These are phyloP conservation scores for Oncorhynchus mykiss DNA, from an alignment of 2,113 vertebrate genomes.

Conservation along the genomic window DNA sequence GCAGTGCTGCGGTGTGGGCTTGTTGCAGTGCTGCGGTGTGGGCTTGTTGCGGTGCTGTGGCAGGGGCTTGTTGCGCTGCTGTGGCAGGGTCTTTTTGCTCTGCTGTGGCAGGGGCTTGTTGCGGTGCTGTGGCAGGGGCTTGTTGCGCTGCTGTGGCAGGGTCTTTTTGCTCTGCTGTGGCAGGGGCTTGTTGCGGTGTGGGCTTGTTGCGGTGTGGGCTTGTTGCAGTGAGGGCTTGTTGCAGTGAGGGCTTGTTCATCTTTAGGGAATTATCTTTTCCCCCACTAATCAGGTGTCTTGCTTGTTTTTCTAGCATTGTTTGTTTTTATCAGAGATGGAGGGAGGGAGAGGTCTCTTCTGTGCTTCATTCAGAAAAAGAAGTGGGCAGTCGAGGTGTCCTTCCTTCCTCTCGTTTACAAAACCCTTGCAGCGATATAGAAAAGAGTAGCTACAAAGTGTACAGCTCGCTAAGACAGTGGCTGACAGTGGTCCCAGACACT, in stretches of 20 bases:
- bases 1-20: background rate
- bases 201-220: too few species aligned
- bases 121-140: too few species aligned
- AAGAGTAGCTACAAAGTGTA: background rate
- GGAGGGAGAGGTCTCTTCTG: conserved; percentile 41
- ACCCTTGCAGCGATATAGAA: conserved; percentile 1
- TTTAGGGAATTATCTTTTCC: conserved; percentile 51
- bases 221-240: too few species aligned
- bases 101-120: too few species aligned
- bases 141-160: accelerated
- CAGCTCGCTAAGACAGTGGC: conserved; percentile 20
- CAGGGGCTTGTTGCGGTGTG: accelerated
- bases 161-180: background rate
- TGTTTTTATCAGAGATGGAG: conserved; percentile 5
- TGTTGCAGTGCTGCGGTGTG: too few species aligned
- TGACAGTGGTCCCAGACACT: conserved; percentile 30
- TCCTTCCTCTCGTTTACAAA: conserved; percentile 43
- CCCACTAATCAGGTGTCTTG: conserved; percentile 53
- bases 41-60: too few species aligned
- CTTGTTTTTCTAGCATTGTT: conserved; percentile 17
- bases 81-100: accelerated
- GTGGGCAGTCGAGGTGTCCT: conserved; percentile 48
- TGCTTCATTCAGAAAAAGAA: conserved; percentile 76
- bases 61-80: too few species aligned
- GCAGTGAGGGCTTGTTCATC: conserved; percentile 2